Base-by-base conservation (phyloP, 2,113 vertebrate genomes). In the Lucifuga dentata region DNA sequence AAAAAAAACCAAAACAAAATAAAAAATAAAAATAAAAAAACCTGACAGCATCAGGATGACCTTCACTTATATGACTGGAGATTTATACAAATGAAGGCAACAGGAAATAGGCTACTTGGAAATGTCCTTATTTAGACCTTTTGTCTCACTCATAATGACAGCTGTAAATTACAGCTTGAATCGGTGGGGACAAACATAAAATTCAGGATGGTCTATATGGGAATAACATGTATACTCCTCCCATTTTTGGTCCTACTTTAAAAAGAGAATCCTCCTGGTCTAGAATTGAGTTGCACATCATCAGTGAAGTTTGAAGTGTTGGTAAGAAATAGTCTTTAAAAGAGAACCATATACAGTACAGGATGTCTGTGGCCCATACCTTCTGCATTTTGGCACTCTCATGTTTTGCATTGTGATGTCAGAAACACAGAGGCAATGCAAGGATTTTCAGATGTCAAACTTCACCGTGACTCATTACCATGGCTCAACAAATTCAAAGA, bases 141-240 rank as follows among this genome's bases (percentile, higher is more conserved):
- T 45, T 51, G 56, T 48, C 48, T 81, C 65, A 50, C 46, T 48
- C 19, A 5, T 78, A 68, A 73, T 73, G 64, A 19, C 64, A n/a
- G 72, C 23, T 76, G 57, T 87, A 83, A 86, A 87, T 83, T 33
- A 81, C 23, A 36, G 6, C 77, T 43, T 66, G 60, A 17, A 24
- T 16, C 67, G 55, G 80, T 59, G 56, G 75, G 46, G 20, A 20
- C 39, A 50, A 68, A 74, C 57, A 58, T 43, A 48, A 55, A 59
- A 48, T 12, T 62, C 15, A 57, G 40, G 20, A 53, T 40, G 50
- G 19, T 61, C 38, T 32, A 63, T 29, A 62, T 2, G 44, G 53
- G 65, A 55, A 77, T 63, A 15, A 61, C 45, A 45, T 44, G 17
- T n/a, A 49, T 15, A 5, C 46, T 51, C 82, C 60, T 60, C 53